Conservation (phyloP, 2,797 vertebrate species). For the Momotus momota region DNA sequence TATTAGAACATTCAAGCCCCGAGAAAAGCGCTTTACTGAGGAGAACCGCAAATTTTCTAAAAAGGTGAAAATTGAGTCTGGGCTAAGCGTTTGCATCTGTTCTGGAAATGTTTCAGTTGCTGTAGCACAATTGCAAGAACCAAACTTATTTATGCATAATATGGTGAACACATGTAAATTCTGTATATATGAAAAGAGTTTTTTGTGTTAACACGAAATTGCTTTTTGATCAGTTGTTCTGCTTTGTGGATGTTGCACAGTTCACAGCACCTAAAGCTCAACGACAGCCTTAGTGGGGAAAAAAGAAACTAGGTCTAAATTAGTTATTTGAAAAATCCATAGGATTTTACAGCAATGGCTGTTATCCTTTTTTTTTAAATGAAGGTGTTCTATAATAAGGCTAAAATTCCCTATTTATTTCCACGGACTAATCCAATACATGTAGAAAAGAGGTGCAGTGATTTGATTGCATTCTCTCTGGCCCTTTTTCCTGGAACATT, state of each 20-base stretch:
- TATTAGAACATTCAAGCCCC: constrained; percentile 88
- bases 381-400: not conserved
- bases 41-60: constrained; percentile 93
- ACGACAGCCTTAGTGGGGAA: not conserved
- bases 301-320: not conserved
- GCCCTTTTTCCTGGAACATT: not conserved
- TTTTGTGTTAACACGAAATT: constrained; percentile 12
- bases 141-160: constrained; percentile 17
- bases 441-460: not conserved
- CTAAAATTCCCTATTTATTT: not conserved
- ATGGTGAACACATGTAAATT: constrained; percentile 36
- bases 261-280: not conserved
- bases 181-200: constrained; percentile 13
- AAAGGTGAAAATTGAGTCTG: constrained; percentile 83
- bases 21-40: constrained; percentile 87
- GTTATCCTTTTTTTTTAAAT: not conserved
- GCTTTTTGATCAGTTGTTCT: constrained; percentile 33
- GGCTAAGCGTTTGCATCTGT: not conserved
- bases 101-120: not conserved
- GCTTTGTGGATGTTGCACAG: not conserved
- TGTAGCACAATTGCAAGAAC: not conserved
- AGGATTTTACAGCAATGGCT: not conserved
- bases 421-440: not conserved
- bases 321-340: not conserved
- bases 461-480: not conserved